Percentiles rank a stretch among this genome's conserved stretches.
Evolutionary conservation across 2,113 vertebrate species (phyloP).

Genomic region (Pontoporia blainvillei): DNA sequence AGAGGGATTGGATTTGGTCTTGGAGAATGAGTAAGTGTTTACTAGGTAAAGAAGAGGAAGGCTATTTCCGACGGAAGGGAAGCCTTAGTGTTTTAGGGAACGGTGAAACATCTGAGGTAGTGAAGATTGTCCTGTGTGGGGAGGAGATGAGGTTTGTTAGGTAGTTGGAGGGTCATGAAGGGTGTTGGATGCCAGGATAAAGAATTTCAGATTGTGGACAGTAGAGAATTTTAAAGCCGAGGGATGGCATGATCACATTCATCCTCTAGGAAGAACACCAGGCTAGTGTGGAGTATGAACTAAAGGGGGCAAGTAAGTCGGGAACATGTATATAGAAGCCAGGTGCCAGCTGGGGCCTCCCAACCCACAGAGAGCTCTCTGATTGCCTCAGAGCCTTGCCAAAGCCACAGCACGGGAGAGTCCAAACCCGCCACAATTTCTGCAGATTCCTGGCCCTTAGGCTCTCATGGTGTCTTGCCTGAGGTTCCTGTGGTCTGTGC

Average conservation of each 20-base stretch:
- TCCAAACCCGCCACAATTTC: neutral
- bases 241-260: neutral
- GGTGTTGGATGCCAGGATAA: neutral
- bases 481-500: neutral
- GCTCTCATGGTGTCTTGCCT: neutral
- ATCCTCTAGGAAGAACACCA: neutral
- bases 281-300: neutral
- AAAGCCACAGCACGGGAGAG: neutral
- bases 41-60: neutral
- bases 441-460: neutral
- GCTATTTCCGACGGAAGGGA: neutral
- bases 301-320: neutral
- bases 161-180: neutral
- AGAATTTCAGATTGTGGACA: neutral
- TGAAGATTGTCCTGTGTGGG: neutral
- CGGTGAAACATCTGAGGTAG: neutral
- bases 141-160: neutral
- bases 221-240: neutral
- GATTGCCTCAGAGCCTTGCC: neutral
- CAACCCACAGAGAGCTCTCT: neutral
- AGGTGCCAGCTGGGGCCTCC: neutral
- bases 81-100: neutral
- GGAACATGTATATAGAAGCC: neutral
- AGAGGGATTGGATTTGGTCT: neutral
- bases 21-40: neutral